phyloP scores from a whole-genome alignment of 2,113 vertebrate species.

The Leptocoma aspasia region DNA sequence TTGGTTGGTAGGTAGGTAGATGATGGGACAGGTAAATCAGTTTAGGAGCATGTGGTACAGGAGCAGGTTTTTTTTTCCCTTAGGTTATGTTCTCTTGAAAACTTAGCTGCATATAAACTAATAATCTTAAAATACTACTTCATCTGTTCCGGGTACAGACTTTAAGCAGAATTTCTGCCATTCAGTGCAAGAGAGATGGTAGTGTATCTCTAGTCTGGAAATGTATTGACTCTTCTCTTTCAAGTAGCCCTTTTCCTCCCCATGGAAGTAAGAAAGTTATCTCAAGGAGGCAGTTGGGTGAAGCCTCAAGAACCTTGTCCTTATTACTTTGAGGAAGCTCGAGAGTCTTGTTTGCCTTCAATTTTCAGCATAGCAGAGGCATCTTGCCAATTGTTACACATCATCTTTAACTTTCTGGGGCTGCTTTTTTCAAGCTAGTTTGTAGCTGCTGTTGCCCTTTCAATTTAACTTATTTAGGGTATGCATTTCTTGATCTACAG shows the following conservation, averaged over 20 bases:
- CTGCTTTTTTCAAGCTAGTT: background rate
- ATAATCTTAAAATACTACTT: background rate
- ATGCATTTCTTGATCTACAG: background rate
- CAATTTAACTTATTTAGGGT: background rate
- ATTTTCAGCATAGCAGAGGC: background rate
- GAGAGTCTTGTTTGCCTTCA: background rate
- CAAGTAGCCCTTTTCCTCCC: background rate
- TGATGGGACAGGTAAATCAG: background rate
- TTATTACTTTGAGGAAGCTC: background rate
- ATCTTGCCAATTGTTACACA: background rate
- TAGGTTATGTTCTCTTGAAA: background rate
- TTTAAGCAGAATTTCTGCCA: background rate
- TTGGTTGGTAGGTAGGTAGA: background rate
- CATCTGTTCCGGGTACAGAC: background rate
- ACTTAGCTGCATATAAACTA: background rate
- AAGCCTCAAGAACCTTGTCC: background rate
- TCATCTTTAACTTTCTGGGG: background rate
- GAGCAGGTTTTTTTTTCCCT: background rate
- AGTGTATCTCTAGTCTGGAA: background rate
- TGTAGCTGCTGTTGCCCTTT: background rate
- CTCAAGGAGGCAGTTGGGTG: background rate
- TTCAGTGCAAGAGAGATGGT: background rate
- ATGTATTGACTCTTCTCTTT: background rate
- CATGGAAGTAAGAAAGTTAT: background rate
- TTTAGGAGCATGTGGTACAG: background rate